Percentiles rank a stretch among this genome's conserved stretches.
Conservation (phyloP, 1,140 invertebrate species). For the Melipona quadrifasciata region DNA sequence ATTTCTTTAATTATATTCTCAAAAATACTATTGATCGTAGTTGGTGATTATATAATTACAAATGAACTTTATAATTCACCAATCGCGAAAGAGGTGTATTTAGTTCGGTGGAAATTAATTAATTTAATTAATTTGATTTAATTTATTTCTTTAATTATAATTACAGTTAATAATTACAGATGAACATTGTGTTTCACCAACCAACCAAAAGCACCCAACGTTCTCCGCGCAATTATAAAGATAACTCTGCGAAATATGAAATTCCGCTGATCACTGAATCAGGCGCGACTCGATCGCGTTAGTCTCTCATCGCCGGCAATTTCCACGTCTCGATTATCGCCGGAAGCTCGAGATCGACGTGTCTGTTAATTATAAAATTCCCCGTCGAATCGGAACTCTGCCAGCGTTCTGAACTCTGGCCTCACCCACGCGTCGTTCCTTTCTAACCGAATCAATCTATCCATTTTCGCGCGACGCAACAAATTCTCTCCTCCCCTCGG, state of each 20-base stretch:
- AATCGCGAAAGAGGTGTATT: too few relatives aligned
- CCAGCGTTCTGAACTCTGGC: background rate
- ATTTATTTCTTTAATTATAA: too few relatives aligned
- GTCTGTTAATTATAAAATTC: conserved; percentile 7
- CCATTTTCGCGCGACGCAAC: conserved; percentile 28
- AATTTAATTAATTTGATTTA: too few relatives aligned
- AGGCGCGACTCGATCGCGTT: background rate
- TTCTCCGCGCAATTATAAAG: too few relatives aligned
- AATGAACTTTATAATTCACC: too few relatives aligned
- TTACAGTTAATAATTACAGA: too few relatives aligned
- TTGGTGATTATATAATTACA: too few relatives aligned
- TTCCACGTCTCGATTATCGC: background rate
- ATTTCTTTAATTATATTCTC: too few relatives aligned
- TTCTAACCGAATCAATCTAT: conserved; percentile 35
- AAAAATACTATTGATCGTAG: too few relatives aligned
- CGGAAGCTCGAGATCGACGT: background rate
- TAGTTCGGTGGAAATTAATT: too few relatives aligned
- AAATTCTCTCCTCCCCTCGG: conserved; percentile 3
- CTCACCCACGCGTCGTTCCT: background rate
- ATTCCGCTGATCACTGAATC: background rate
- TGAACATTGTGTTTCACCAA: too few relatives aligned
- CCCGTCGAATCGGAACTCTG: background rate
- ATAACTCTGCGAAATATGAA: background rate
- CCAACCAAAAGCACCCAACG: too few relatives aligned
- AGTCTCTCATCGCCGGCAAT: background rate